Conservation (phyloP, 2,888 invertebrate species). For the Sylvicola cinctus region DNA sequence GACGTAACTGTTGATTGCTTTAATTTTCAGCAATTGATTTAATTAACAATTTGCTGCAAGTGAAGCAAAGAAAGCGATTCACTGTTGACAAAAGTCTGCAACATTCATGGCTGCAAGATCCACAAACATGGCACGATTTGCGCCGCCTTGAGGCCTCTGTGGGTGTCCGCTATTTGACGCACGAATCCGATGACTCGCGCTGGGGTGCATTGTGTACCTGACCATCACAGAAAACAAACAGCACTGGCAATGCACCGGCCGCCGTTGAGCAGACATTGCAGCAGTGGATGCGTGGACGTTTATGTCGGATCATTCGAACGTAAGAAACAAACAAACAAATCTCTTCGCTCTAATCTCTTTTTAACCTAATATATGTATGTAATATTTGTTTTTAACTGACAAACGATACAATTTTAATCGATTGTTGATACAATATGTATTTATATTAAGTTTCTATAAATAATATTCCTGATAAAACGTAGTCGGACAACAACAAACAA, state of each 20-base stretch:
- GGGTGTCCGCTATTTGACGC: conserved; percentile 66
- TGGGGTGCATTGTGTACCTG: conserved; percentile 33
- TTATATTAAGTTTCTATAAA: too few species aligned
- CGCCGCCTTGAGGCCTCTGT: conserved; percentile 65
- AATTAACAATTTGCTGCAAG: conserved; percentile 94
- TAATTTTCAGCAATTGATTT: conserved; percentile 75
- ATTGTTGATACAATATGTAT: too few species aligned
- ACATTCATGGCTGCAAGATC: conserved; percentile 94
- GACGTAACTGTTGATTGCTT: conserved; percentile 4
- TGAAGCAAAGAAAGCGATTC: conserved; percentile 82
- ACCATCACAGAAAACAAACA: conserved; percentile 11
- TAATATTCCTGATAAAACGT: too few species aligned
- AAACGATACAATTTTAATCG: too few species aligned
- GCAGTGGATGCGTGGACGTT: conserved; percentile 24
- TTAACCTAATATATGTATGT: too few species aligned
- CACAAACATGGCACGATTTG: conserved; percentile 88
- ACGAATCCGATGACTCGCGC: conserved; percentile 81
- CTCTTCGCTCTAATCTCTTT: too few species aligned
- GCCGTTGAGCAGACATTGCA: conserved; percentile 24
- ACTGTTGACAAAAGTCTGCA: conserved; percentile 90
- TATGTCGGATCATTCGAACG: conserved; percentile 18
- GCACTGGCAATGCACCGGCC: conserved; percentile 23
- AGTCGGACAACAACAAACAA: too few species aligned
- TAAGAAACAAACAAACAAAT: too few species aligned
- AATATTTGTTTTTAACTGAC: too few species aligned